A percentile compares a stretch with the other conserved stretches of the same genome.
phyloP scores from a whole-genome alignment of 1,140 invertebrate species.

The Drosophila navojoa region DNA sequence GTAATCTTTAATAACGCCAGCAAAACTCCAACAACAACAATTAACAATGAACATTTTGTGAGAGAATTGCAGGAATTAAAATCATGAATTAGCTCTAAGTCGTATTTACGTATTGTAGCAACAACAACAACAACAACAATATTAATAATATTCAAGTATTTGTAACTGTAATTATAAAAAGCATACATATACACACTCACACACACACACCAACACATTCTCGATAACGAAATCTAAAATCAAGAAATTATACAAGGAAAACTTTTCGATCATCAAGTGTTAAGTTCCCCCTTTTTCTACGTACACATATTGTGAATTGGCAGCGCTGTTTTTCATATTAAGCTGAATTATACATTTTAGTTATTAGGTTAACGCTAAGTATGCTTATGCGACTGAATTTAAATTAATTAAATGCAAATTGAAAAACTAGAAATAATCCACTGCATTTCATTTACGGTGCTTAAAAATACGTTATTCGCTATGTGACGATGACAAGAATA shows the following conservation, averaged over 20 bases:
- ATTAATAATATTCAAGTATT: conserved; percentile 38
- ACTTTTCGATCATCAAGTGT: conserved; percentile 2
- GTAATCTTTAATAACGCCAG: neutral
- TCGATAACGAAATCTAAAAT: conserved; percentile 14
- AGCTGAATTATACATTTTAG: conserved; percentile 79
- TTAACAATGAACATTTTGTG: conserved; percentile 17
- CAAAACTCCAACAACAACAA: conserved; percentile 16
- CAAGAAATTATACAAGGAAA: conserved; percentile 23
- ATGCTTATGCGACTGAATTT: conserved; percentile 82
- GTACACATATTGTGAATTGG: conserved; percentile 51
- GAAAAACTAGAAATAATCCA: neutral
- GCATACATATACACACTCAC: neutral
- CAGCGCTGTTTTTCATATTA: conserved; percentile 53
- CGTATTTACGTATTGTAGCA: conserved; percentile 30
- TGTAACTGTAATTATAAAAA: conserved; percentile 22
- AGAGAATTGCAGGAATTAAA: conserved; percentile 29
- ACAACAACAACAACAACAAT: conserved; percentile 15
- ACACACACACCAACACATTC: conserved; percentile 2
- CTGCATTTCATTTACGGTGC: neutral
- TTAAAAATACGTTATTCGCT: neutral
- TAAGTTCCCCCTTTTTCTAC: conserved; percentile 30
- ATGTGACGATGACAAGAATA: too few relatives aligned
- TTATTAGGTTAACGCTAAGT: conserved; percentile 75
- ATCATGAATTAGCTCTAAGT: conserved; percentile 32
- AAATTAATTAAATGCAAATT: conserved; percentile 73